Percentiles rank a stretch among this genome's conserved stretches.
Conservation (phyloP, 2,113 vertebrate genomes). For the Pholis gunnellus region DNA sequence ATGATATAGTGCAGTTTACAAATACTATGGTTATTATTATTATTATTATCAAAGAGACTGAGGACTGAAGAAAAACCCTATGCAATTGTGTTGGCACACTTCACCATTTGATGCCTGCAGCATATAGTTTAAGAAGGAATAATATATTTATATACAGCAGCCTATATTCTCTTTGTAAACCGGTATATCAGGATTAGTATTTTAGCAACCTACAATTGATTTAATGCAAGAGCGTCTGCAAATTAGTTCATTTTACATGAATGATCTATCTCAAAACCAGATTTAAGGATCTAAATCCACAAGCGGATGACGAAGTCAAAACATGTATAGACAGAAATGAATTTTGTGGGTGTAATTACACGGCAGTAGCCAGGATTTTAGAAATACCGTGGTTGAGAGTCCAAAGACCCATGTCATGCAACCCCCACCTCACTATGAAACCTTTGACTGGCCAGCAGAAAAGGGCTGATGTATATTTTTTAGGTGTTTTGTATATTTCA, state of each 20-base stretch:
- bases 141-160: background rate
- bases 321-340: background rate
- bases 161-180: background rate
- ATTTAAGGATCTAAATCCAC: background rate
- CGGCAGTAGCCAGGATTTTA: background rate
- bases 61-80: constrained; percentile 23
- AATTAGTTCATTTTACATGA: background rate
- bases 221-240: constrained; percentile 4
- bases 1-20: constrained; percentile 62
- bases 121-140: constrained; percentile 30
- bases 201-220: background rate
- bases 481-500: background rate
- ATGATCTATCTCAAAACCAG: background rate
- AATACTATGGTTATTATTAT: constrained; percentile 46
- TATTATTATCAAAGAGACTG: constrained; percentile 13
- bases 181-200: background rate
- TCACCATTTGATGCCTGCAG: constrained; percentile 23
- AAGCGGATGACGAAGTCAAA: background rate
- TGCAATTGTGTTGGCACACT: constrained; percentile 46
- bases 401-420: background rate
- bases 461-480: background rate
- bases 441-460: background rate
- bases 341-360: background rate
- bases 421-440: background rate
- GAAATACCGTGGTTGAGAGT: background rate